Base-by-base conservation (phyloP, 1,140 invertebrate genomes). In the Andrena cerasifolii region DNA sequence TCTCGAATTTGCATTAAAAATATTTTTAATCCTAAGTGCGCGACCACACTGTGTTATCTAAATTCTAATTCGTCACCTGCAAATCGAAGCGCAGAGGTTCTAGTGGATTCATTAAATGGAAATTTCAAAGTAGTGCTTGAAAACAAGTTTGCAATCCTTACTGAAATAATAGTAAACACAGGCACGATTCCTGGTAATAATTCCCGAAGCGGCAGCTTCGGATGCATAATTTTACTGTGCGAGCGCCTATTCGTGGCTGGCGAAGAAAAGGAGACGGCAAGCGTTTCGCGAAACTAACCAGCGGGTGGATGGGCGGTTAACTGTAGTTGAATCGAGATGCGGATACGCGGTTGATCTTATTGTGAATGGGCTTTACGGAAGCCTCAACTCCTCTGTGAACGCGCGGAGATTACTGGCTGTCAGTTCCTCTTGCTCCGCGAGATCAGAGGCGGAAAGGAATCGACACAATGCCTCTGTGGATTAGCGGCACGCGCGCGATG, bases 401-500 rank as follows among this genome's bases (percentile, higher is more conserved):
- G 62, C 43, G 45, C 24, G 24, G 43, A 65, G 62, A 65, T 65
- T 65, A 49, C 28, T 31, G 43, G 62, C 31, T 31, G 45, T 26
- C 62, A 65, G 45, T 49, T 45, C 43, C 62, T 49, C 40, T 65
- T n/a, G 43, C 24, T n/a, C 4, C 43, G 62, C 62, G 62, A n/a
- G 62, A 65, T 47, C 43, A 45, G 62, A 65, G 47, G 45, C 62
- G 62, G 62, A 65, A 65, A 65, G 62, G 62, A 65, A 65, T 47
- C 45, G 40, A 47, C 45, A 65, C 26, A 65, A 65, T 65, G 26
- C 24, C 24, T 61, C 58, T 61, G 58, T 43, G 21, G 58, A 61
- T 61, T 61, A 61, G 33, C n/a, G 40, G 33, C 56, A 36, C 18
- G 56, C 56, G 31, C 31, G 16, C 1, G 16, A 16, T 54, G 51